Evolutionary conservation across 1,140 invertebrate species (phyloP), one percentile per base, ranked within the genome.

Genomic region (Lysiphlebus fabarum): DNA sequence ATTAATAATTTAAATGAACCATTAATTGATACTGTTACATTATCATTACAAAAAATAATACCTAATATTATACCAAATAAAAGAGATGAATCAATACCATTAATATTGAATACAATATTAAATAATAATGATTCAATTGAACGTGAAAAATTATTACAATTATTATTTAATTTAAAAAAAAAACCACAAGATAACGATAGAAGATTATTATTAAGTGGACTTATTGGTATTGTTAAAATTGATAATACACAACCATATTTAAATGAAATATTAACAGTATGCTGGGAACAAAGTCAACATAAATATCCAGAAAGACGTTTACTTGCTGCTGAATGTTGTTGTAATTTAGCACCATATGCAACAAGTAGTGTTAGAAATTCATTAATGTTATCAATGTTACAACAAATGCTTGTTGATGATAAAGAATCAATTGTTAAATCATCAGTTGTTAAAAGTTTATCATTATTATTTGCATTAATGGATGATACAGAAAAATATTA

Each of bases 261-360:
- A 61, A 84, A 85, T 62, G 87, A 90, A 71, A 80, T 91, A 48
- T 73, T 91, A n/a, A 87, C 87, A 2, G 82, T 89, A 61, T 90
- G 88, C 67, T 91, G 89, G 89, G 87, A 90, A 68, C 87, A 90
- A 74, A 84, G 90, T 62, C 85, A 82, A 61, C 86, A 90, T 69
- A 88, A 88, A 67, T 86, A 90, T 74, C 71, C 82, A 2, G 89
- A 91, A 68, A 81, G 86, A 66, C 78, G 89, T 54, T 70, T 90
- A 26, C 67, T 92, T 11, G 87, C 90, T 11, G 86, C 87, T 12
- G 87, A 91, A 73, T 85, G 87, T 41, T 90, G 87, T 73, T 84
- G 84, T 5, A 82, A 83, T n/a, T 72, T 92, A 56, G 85, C 87
- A 43, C 85, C 87, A n/a, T 89, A 87, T 66, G 82, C 89, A 8